These are phyloP conservation scores for Macropodus opercularis DNA, from an alignment of 2,797 vertebrate genomes.

Conservation along the genomic window DNA sequence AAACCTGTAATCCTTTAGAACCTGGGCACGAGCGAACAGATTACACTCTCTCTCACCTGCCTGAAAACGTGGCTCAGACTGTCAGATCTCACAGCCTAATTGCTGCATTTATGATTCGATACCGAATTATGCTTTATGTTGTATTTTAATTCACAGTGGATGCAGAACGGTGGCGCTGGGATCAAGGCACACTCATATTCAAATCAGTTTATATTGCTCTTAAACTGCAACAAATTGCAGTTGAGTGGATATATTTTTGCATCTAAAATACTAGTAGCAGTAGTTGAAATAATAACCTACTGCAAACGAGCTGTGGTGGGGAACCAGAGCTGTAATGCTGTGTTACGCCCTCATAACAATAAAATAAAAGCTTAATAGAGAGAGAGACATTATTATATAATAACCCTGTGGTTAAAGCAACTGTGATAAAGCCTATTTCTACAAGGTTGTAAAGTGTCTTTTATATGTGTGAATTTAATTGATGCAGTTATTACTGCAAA, in stretches of 20 bases:
- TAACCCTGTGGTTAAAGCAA: background rate
- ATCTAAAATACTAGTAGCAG: no score
- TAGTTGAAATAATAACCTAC: background rate
- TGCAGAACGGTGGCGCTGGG: background rate
- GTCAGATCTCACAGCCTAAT: background rate
- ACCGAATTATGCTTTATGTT: background rate
- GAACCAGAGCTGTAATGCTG: background rate
- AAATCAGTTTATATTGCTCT: background rate
- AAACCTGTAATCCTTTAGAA: constrained; percentile 14
- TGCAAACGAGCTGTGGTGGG: background rate
- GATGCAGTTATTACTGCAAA: background rate
- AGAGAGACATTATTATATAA: background rate
- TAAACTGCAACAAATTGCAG: background rate
- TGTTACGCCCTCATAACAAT: background rate
- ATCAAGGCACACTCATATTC: background rate
- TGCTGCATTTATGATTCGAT: constrained; percentile 2
- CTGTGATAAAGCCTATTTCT: background rate
- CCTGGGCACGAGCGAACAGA: background rate
- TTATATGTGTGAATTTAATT: background rate
- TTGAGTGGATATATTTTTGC: background rate
- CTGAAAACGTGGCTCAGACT: background rate
- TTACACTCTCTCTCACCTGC: background rate
- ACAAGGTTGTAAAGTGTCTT: background rate
- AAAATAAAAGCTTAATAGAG: background rate
- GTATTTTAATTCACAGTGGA: background rate